Evolutionary conservation across 2,113 vertebrate species (phyloP).

Genomic region (Gymnogyps californianus): DNA sequence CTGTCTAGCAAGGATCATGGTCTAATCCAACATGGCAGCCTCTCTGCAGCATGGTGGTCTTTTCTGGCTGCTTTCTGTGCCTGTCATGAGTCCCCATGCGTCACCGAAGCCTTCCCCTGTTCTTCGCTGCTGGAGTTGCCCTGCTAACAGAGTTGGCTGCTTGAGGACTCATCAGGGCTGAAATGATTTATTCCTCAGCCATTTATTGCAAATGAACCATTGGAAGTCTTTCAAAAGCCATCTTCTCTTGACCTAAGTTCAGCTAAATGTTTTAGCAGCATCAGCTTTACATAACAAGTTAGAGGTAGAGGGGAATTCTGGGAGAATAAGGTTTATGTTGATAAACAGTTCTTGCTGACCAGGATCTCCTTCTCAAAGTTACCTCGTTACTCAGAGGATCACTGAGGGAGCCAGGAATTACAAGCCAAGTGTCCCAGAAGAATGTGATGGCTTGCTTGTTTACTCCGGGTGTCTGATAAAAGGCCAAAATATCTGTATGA

Average conservation of each 20-base stretch:
- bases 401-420: not conserved
- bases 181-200: slow-evolving; percentile 46
- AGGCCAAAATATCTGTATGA: not conserved
- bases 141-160: not conserved
- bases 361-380: not conserved
- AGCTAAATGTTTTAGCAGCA: slow-evolving; percentile 9
- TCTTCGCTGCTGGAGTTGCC: not conserved
- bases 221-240: slow-evolving; percentile 50
- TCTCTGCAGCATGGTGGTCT: not conserved
- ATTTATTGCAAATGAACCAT: slow-evolving; percentile 18
- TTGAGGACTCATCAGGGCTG: slow-evolving; percentile 8
- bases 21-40: not conserved
- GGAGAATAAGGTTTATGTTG: not conserved
- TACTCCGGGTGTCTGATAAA: not conserved
- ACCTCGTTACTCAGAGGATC: not conserved
- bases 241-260: slow-evolving; percentile 36
- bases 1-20: not conserved
- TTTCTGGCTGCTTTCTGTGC: not conserved
- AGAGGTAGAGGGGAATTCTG: not conserved
- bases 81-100: not conserved
- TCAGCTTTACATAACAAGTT: slow-evolving; percentile 1
- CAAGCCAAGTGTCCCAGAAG: not conserved
- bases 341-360: not conserved
- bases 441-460: not conserved
- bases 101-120: not conserved